Evolutionary conservation across 2,113 vertebrate genomes (phyloP).

Genomic region (Synodontis membranacea): DNA sequence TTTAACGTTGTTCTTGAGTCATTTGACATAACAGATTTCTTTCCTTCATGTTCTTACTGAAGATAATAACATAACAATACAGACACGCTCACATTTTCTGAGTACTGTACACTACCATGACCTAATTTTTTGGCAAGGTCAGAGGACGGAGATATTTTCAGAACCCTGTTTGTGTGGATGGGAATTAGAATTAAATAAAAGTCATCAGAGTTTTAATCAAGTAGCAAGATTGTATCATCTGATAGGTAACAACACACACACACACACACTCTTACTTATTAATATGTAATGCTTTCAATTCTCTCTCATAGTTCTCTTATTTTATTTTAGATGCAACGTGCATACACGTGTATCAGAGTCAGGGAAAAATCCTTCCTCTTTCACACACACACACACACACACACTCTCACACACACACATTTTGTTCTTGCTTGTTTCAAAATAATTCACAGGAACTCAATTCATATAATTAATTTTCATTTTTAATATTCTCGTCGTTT

Average conservation of each 20-base stretch:
- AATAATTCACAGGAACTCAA: slow-evolving; percentile 11
- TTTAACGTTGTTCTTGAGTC: too few relatives aligned
- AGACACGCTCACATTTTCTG: too few relatives aligned
- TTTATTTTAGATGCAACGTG: slow-evolving; percentile 2
- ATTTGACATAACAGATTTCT: too few relatives aligned
- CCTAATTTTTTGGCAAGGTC: too few relatives aligned
- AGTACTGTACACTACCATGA: too few relatives aligned
- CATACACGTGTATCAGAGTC: slow-evolving; percentile 18
- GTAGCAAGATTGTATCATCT: not conserved
- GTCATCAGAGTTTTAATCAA: not conserved
- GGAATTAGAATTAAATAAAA: too few relatives aligned
- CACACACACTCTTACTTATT: not conserved
- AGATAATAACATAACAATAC: too few relatives aligned
- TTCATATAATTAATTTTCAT: not conserved
- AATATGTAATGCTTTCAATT: slow-evolving; percentile 18
- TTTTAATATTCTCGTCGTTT: too few relatives aligned
- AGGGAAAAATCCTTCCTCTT: slow-evolving; percentile 36
- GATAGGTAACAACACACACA: slow-evolving; percentile 4
- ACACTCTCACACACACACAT: slow-evolving; percentile 11
- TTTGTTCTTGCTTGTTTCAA: not conserved
- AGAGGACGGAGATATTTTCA: too few relatives aligned
- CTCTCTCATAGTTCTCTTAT: slow-evolving; percentile 26
- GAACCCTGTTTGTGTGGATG: too few relatives aligned
- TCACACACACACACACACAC: not conserved
- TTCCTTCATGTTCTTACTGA: too few relatives aligned